Percentiles rank a stretch among this genome's conserved stretches.
phyloP scores from a whole-genome alignment of 2,113 vertebrate genomes.

The Nothoprocta pentlandii region DNA sequence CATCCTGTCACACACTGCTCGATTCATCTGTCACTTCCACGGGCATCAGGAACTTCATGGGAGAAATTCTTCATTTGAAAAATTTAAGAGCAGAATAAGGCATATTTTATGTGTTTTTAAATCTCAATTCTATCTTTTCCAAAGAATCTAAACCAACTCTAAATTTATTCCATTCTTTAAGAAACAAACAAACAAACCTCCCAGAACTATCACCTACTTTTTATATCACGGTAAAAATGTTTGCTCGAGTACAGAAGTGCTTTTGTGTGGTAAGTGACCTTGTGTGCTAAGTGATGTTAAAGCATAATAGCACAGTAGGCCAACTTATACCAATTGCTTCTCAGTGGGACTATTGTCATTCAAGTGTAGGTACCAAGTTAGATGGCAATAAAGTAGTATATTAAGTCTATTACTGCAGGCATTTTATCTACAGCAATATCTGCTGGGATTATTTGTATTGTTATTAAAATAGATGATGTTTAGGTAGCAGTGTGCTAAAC shows the following conservation, averaged over 20 bases:
- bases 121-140: not conserved
- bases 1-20: not conserved
- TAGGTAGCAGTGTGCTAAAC: not conserved
- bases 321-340: slow-evolving; percentile 54
- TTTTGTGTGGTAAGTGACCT: slow-evolving; percentile 17
- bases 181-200: not conserved
- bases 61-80: not conserved
- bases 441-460: slow-evolving; percentile 42
- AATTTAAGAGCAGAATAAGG: not conserved
- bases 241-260: slow-evolving; percentile 31
- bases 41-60: not conserved
- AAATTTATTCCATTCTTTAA: not conserved
- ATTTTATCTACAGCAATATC: slow-evolving; percentile 36
- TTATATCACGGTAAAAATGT: slow-evolving; percentile 17
- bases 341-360: slow-evolving; percentile 45
- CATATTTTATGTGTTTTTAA: not conserved
- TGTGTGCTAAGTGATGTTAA: slow-evolving; percentile 29
- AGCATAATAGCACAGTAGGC: slow-evolving; percentile 36
- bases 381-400: slow-evolving; percentile 40
- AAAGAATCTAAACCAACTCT: too few species aligned
- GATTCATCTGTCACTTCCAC: not conserved
- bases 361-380: slow-evolving; percentile 35
- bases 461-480: slow-evolving; percentile 62
- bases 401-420: slow-evolving; percentile 25
- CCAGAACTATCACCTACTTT: not conserved